These are phyloP conservation scores for Agrilus mali DNA, from an alignment of 2,888 invertebrate genomes.

Conservation along the genomic window DNA sequence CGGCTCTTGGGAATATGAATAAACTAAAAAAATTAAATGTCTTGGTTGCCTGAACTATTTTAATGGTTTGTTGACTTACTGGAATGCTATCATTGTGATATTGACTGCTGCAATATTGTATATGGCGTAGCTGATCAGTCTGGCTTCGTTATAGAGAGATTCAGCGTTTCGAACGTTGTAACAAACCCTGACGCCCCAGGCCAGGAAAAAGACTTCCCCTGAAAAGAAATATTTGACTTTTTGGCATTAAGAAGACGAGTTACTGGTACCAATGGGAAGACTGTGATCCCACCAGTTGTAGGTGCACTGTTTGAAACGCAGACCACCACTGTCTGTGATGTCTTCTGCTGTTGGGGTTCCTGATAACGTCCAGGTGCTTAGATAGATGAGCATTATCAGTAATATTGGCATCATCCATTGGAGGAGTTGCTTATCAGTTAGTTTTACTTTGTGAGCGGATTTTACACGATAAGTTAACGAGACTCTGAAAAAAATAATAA, in stretches of 20 bases:
- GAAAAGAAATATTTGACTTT: no score
- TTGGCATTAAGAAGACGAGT: no score
- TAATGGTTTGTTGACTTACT: slow-evolving; percentile 53
- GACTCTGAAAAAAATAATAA: slow-evolving; percentile 48
- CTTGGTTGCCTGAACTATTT: not conserved
- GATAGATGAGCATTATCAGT: slow-evolving; percentile 77
- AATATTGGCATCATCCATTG: slow-evolving; percentile 90
- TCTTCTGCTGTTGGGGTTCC: slow-evolving; percentile 73
- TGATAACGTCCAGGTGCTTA: slow-evolving; percentile 83
- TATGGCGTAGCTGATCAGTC: slow-evolving; percentile 85
- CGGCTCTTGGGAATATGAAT: slow-evolving; percentile 72
- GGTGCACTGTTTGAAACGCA: slow-evolving; percentile 80
- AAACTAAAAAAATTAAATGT: slow-evolving; percentile 46
- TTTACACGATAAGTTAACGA: slow-evolving; percentile 87
- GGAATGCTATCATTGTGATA: slow-evolving; percentile 82
- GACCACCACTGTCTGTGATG: slow-evolving; percentile 59
- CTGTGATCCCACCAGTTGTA: slow-evolving; percentile 95
- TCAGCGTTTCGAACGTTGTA: slow-evolving; percentile 83
- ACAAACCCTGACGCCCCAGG: slow-evolving; percentile 77
- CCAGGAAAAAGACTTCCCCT: slow-evolving; percentile 66
- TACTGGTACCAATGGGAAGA: slow-evolving; percentile 73
- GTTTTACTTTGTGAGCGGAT: slow-evolving; percentile 82
- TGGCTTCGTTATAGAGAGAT: slow-evolving; percentile 85
- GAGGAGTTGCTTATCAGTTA: slow-evolving; percentile 82
- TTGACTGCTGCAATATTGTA: slow-evolving; percentile 91